Percentiles rank a stretch among this genome's conserved stretches.
phyloP scores from a whole-genome alignment of 2,888 invertebrate genomes.

The Notodonta ziczac region DNA sequence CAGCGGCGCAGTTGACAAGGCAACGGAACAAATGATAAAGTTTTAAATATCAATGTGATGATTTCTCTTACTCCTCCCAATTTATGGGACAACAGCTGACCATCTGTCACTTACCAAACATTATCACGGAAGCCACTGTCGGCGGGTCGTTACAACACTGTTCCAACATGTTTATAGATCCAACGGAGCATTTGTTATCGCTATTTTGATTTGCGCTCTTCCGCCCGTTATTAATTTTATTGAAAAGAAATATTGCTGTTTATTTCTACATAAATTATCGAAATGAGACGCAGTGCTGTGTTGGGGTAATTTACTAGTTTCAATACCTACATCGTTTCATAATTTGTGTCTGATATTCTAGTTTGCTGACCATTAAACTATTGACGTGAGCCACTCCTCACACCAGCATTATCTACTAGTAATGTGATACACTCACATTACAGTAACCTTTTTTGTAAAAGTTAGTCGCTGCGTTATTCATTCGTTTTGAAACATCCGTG shows the following conservation, averaged over 20 bases:
- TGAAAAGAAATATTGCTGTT: conserved; percentile 2
- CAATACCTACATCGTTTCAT: not conserved
- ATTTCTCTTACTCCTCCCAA: not conserved
- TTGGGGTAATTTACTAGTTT: not conserved
- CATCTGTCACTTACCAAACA: not conserved
- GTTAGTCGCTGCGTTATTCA: too few species aligned
- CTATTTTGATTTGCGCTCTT: conserved; percentile 25
- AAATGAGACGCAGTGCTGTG: not conserved
- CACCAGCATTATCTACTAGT: too few species aligned
- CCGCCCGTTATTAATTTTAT: conserved; percentile 5
- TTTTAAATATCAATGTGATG: not conserved
- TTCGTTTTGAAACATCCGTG: too few species aligned
- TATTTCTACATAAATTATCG: not conserved
- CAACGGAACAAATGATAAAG: not conserved
- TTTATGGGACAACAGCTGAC: not conserved
- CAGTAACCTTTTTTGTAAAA: too few species aligned
- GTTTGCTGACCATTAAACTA: too few species aligned
- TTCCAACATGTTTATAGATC: conserved; percentile 29
- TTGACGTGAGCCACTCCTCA: too few species aligned
- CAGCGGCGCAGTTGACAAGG: not conserved
- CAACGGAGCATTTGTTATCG: conserved; percentile 25
- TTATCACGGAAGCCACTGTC: conserved; percentile 21
- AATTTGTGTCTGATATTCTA: not conserved
- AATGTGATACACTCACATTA: too few species aligned
- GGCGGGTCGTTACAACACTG: conserved; percentile 15